Evolutionary conservation across 2,113 vertebrate species (phyloP).

Genomic region (Nematolebias whitei): DNA sequence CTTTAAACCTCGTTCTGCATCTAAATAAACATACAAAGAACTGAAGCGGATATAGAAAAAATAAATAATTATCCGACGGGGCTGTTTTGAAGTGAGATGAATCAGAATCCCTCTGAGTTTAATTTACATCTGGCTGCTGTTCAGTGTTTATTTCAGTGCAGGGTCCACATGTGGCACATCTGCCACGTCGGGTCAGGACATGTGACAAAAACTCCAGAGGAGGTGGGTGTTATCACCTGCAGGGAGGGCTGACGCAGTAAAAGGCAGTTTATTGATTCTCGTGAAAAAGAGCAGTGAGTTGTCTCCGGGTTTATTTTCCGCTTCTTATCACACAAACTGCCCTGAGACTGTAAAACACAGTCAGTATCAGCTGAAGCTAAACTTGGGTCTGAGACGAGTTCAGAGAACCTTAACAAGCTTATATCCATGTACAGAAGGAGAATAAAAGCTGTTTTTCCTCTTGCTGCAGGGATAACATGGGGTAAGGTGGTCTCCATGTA

Average conservation of each 20-base stretch:
- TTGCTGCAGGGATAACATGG: slow-evolving; percentile 92
- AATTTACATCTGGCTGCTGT: slow-evolving; percentile 17
- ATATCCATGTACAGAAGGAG: too few relatives aligned
- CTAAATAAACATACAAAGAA: too few relatives aligned
- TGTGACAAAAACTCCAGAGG: background rate
- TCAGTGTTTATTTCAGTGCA: slow-evolving; percentile 49
- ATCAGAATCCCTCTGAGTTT: background rate
- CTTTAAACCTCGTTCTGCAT: slow-evolving; percentile 41
- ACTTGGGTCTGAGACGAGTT: background rate
- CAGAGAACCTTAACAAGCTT: too few relatives aligned
- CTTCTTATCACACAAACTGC: background rate
- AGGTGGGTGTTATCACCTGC: background rate
- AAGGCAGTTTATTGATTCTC: background rate
- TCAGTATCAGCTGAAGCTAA: slow-evolving; percentile 17
- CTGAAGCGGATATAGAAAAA: too few relatives aligned
- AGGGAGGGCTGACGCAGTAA: background rate
- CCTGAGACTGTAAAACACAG: slow-evolving; percentile 6
- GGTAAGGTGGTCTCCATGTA: slow-evolving; percentile 95
- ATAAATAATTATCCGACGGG: too few relatives aligned
- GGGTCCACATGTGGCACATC: slow-evolving; percentile 32
- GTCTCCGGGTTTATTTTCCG: background rate
- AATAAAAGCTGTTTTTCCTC: background rate
- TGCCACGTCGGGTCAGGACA: slow-evolving; percentile 10
- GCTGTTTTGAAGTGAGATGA: background rate
- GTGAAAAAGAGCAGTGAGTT: background rate